Conservation (phyloP, 35 echinoderm and acorn worm genomes). For the Anneissia japonica region DNA sequence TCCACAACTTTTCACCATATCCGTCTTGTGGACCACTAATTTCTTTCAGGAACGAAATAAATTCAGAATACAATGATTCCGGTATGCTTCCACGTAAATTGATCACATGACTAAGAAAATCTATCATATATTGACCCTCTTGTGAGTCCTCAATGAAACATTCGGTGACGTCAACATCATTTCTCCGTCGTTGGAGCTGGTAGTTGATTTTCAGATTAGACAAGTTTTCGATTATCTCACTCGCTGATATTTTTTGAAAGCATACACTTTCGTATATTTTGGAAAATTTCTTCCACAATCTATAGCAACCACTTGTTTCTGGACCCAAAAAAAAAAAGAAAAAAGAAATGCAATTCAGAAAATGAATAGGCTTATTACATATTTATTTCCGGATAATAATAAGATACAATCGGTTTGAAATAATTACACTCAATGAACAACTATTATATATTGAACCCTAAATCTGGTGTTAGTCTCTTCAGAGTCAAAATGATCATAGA, state of each 20-base stretch:
- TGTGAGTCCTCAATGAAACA: neutral
- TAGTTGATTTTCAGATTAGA: neutral
- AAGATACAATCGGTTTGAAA: too few relatives aligned
- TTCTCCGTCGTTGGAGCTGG: neutral
- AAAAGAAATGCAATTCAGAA: too few relatives aligned
- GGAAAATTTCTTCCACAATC: neutral
- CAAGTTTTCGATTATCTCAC: neutral
- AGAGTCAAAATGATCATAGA: too few relatives aligned
- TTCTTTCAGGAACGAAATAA: neutral
- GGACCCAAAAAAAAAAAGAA: neutral
- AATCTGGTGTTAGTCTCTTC: too few relatives aligned
- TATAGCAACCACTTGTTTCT: neutral
- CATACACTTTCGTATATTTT: neutral
- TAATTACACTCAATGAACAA: too few relatives aligned
- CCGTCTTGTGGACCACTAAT: neutral
- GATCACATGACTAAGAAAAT: neutral
- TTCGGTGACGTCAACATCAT: neutral
- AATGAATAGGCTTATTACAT: too few relatives aligned
- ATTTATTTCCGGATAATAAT: too few relatives aligned
- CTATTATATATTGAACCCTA: too few relatives aligned
- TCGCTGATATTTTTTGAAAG: neutral
- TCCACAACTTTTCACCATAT: neutral
- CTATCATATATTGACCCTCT: neutral
- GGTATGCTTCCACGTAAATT: neutral
- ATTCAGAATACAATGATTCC: neutral